Percentiles rank a stretch among this genome's conserved stretches.
phyloP scores from a whole-genome alignment of 2,113 vertebrate species.

The Calcarius ornatus region DNA sequence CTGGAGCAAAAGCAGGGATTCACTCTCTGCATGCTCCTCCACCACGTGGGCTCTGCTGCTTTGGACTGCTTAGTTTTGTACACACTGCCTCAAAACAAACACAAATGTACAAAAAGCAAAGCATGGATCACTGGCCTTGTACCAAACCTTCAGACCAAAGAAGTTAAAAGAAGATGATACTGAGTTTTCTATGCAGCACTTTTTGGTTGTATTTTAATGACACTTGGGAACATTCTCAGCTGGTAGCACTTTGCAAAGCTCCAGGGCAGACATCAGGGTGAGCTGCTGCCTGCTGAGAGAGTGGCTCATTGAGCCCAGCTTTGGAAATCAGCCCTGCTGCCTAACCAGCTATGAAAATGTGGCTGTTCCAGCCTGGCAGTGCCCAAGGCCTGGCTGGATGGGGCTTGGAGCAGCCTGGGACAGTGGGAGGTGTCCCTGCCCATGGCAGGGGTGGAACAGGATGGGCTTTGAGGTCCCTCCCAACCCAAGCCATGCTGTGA shows the following conservation, averaged over 20 bases:
- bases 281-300: constrained; percentile 15
- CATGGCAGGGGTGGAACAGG: fast-evolving
- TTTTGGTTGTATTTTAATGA: not conserved
- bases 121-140: not conserved
- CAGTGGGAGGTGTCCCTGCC: not conserved
- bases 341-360: not conserved
- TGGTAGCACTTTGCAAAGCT: constrained; percentile 3
- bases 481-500: not conserved
- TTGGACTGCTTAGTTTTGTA: not conserved
- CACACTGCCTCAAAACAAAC: not conserved
- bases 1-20: not conserved
- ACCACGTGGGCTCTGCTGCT: fast-evolving
- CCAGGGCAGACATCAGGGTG: not conserved
- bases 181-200: not conserved
- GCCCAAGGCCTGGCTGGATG: fast-evolving
- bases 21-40: not conserved
- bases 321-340: not conserved
- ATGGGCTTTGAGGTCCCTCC: not conserved
- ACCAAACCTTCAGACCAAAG: not conserved
- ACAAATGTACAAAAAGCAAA: not conserved
- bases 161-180: not conserved
- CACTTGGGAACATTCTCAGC: not conserved
- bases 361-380: not conserved
- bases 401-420: not conserved
- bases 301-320: not conserved